Conservation (phyloP, 2,113 vertebrate species). For the Aphyosemion australe region DNA sequence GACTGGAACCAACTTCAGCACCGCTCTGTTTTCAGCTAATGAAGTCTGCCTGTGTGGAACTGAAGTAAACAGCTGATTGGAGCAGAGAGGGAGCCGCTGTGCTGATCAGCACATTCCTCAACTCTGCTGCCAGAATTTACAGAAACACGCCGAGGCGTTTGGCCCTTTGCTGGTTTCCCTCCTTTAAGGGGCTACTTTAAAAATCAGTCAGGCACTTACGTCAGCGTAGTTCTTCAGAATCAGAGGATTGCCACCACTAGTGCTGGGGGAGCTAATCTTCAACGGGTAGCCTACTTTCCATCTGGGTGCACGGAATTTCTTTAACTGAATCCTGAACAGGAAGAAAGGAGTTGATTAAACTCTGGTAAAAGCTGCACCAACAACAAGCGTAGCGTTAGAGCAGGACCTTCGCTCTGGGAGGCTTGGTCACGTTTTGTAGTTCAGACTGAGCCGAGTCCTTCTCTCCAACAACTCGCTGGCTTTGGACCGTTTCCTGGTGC, state of each 20-base stretch:
- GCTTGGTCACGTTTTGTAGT: too few relatives aligned
- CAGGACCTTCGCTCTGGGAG: too few relatives aligned
- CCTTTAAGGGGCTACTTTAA: slow-evolving; percentile 1
- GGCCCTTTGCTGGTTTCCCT: slow-evolving; percentile 32
- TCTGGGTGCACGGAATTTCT: slow-evolving; percentile 86
- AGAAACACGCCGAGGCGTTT: neutral
- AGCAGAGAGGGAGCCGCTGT: too few relatives aligned
- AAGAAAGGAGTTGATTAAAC: neutral
- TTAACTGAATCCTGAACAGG: slow-evolving; percentile 83
- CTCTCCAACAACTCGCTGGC: too few relatives aligned
- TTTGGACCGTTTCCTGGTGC: too few relatives aligned
- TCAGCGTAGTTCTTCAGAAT: slow-evolving; percentile 90
- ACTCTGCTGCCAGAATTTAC: slow-evolving; percentile 14
- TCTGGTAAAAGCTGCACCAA: too few relatives aligned
- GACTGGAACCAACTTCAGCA: too few relatives aligned
- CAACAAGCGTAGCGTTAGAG: too few relatives aligned
- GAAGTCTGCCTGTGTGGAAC: neutral
- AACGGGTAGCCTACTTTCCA: slow-evolving; percentile 78
- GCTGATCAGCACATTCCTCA: neutral
- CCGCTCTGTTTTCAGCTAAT: too few relatives aligned
- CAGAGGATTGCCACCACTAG: slow-evolving; percentile 82
- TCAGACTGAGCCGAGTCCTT: too few relatives aligned
- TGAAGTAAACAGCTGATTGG: slow-evolving; percentile 28
- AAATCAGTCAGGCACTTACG: slow-evolving; percentile 74
- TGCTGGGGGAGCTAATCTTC: slow-evolving; percentile 79